phyloP scores from a whole-genome alignment of 1,140 invertebrate genomes.

The Drosophila tropicalis region DNA sequence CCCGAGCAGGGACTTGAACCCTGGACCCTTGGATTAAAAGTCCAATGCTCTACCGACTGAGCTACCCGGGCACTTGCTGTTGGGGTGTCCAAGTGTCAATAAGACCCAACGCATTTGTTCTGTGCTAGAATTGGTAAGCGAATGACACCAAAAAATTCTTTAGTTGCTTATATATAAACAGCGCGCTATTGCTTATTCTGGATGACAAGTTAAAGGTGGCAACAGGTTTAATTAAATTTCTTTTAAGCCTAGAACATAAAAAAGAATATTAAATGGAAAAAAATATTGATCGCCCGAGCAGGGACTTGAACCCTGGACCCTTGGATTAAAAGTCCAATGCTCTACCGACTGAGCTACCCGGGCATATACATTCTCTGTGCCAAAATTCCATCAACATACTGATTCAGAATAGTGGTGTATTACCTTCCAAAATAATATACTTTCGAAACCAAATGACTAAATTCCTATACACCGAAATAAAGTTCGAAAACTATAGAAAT shows the following conservation, averaged over 20 bases:
- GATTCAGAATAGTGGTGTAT: no score
- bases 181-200: no score
- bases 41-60: conserved; percentile 91
- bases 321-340: conserved; percentile 92
- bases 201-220: no score
- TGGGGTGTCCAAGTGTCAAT: neutral
- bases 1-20: conserved; percentile 92
- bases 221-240: no score
- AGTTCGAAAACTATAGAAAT: no score
- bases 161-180: no score
- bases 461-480: no score
- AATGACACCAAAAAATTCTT: no score
- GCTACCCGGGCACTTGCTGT: conserved; percentile 87
- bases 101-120: neutral
- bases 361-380: conserved; percentile 78
- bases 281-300: conserved; percentile 86
- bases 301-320: conserved; percentile 92
- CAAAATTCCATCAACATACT: neutral
- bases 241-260: neutral
- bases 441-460: no score
- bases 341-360: conserved; percentile 92
- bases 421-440: no score
- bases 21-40: conserved; percentile 91
- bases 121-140: neutral
- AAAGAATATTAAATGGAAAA: conserved; percentile 1